phyloP scores from a whole-genome alignment of 1,140 invertebrate species.

The Meloidogyne hapla region DNA sequence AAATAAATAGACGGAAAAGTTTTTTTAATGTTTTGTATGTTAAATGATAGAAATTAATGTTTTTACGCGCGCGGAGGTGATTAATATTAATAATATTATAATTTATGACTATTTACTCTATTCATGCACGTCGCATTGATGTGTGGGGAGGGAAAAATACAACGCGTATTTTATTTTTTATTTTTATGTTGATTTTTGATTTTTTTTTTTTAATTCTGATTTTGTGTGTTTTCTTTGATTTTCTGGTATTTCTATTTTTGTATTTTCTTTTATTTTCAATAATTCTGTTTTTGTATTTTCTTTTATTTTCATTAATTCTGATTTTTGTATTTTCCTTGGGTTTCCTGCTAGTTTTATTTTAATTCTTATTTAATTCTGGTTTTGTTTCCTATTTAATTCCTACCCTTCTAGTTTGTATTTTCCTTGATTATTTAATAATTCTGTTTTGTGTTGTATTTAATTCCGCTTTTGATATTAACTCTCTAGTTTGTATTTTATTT shows the following conservation, averaged over 20 bases:
- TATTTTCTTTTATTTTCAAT: neutral
- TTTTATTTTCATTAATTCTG: neutral
- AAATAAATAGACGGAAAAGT: neutral
- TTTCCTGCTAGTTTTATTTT: too few species aligned
- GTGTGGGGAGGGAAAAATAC: neutral
- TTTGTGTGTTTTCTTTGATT: too few species aligned
- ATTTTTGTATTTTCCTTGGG: neutral
- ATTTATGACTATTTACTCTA: neutral
- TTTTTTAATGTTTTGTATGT: neutral
- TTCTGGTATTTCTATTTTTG: neutral
- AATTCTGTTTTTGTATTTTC: neutral
- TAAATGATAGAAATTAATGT: neutral
- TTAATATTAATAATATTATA: conserved; percentile 5
- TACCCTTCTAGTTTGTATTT: too few species aligned
- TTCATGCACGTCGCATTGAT: too few species aligned
- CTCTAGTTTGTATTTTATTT: too few species aligned
- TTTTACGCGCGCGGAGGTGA: neutral
- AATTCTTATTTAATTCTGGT: too few species aligned
- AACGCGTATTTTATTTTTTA: conserved; percentile 5
- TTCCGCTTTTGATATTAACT: too few species aligned
- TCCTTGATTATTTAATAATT: too few species aligned
- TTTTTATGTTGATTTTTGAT: conserved; percentile 11
- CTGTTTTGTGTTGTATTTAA: too few species aligned
- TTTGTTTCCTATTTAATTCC: neutral
- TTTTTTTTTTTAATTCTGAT: neutral